Base-by-base conservation (phyloP, 2,113 vertebrate species). In the Uropsilus gracilis region DNA sequence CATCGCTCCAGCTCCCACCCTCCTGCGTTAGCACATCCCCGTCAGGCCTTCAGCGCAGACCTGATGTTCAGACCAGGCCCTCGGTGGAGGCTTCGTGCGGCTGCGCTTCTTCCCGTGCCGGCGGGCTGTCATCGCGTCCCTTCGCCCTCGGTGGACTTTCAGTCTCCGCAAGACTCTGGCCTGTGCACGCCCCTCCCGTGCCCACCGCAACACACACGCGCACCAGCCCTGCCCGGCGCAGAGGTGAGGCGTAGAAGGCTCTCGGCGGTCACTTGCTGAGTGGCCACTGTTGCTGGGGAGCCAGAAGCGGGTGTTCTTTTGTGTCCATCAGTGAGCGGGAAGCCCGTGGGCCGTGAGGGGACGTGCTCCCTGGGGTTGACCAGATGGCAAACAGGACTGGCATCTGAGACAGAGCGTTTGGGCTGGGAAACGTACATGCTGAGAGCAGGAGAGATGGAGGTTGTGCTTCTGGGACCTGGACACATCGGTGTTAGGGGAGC, bases 401-500 rank as follows among this genome's bases (percentile, higher is more conserved):
- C n/a, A n/a, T 71, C 12, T 46, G 18, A 61, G 57, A 6, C 34
- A 30, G 32, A 34, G 22, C 66, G 20, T 72, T 71, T 28, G 13
- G 71, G 69, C 59, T 66, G 30, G 55, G 30, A 5, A n/a, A 6
- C 5, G 82, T 73, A 39, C 48, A 12, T 18, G 13, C 6, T 0
- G 2, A 32, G 61, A n/a, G 28, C 30, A 10, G 18, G 24, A 6
- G 32, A n/a, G 68, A 71, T n/a, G 28, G 57, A 18, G 17, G 16
- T 1, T 20, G 32, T 9, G 1, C 48, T 55, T 85, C 17, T n/a
- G 77, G 30, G 13, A 71, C 32, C 5, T 7, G 0, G 14, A 5
- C 12, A 12, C 50, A 8, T 30, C 0, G 0, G 26, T 1, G 22
- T n/a, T n/a, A n/a, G n/a, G n/a, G n/a, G n/a, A n/a, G n/a, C n/a